Base-by-base conservation (phyloP, 2,888 invertebrate genomes). In the Agriopis leucophaearia region DNA sequence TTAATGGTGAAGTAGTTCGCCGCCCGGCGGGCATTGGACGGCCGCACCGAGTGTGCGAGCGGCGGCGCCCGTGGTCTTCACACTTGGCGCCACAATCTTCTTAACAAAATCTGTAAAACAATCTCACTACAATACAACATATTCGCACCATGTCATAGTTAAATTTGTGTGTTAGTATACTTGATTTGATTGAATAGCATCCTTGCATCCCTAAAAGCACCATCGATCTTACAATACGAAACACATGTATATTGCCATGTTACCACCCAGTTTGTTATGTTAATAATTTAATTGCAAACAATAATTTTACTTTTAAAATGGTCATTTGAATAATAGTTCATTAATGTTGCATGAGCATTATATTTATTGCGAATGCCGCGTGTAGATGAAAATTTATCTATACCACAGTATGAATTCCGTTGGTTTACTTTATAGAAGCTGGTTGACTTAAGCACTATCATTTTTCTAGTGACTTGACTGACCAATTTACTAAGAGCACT, bases 331-430 rank as follows among this genome's bases (percentile, higher is more conserved):
- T 84, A 79, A 81, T 81, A 69, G 78, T 69, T 74, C 75, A 81
- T 85, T 82, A 81, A 79, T 80, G 76, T 81, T 81, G 80, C 81
- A 83, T 82, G 79, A 81, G 77, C 66, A 63, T 74, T 69, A 76
- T 78, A 77, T 79, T 79, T 79, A 78, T 78, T 73, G 73, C 79
- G 73, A 78, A 73, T 75, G 74, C 76, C 74, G 70, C 62, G 72
- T 74, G 76, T 72, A 74, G 72, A 73, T 81, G 77, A 73, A 78
- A 73, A 78, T 80, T 78, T 74, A 78, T 76, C 70, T 68, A 64
- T 66, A 36, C 12, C 18, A 9, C n/a, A 44, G 54, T 48, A 35
- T 44, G 44, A 8, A 62, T 36, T 35, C 51, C 36, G 57, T 57
- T 50, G 50, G 66, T 50, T 40, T 48, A 55, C 42, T 65, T 51